Evolutionary conservation across 2,888 invertebrate genomes (phyloP), one percentile per base, ranked within the genome.

Genomic region (Anarsia innoxiella): DNA sequence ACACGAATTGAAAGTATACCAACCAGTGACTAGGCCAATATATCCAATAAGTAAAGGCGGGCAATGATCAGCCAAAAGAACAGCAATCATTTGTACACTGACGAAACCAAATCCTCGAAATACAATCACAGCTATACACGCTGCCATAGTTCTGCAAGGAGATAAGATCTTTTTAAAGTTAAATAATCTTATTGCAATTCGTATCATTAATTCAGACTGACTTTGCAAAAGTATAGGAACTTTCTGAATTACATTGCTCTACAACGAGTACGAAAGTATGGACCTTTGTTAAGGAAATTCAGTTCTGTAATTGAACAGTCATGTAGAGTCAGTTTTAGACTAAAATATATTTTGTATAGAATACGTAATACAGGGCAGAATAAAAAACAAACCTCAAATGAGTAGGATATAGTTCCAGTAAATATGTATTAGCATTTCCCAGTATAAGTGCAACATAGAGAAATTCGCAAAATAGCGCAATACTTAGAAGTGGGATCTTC

Each of bases 331-430:
- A n/a, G n/a, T n/a, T n/a, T n/a, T n/a, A n/a, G n/a, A n/a, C n/a
- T n/a, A n/a, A n/a, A n/a, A n/a, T n/a, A n/a, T n/a, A n/a, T n/a
- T n/a, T n/a, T n/a, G n/a, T n/a, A n/a, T n/a, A n/a, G n/a, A n/a
- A n/a, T n/a, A n/a, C n/a, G n/a, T n/a, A n/a, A n/a, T n/a, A n/a
- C n/a, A n/a, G n/a, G 8, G 19, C 3, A 19, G 8, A 19, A 19
- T 19, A 19, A 19, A 19, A 33, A 6, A 34, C 27, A 15, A 12
- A 77, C 79, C 79, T 69, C 35, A 80, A 60, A 57, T 78, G 59
- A 1, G 80, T 82, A 15, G 80, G 80, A 44, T 78, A 79, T n/a
- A 78, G 41, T n/a, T 80, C 82, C n/a, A 79, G 72, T 33, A 79
- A 55, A 48, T 71, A 79, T 1, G 74, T 73, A 36, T 82, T 79